phyloP scores from a whole-genome alignment of 2,113 vertebrate species.

The Atrichornis clamosus region DNA sequence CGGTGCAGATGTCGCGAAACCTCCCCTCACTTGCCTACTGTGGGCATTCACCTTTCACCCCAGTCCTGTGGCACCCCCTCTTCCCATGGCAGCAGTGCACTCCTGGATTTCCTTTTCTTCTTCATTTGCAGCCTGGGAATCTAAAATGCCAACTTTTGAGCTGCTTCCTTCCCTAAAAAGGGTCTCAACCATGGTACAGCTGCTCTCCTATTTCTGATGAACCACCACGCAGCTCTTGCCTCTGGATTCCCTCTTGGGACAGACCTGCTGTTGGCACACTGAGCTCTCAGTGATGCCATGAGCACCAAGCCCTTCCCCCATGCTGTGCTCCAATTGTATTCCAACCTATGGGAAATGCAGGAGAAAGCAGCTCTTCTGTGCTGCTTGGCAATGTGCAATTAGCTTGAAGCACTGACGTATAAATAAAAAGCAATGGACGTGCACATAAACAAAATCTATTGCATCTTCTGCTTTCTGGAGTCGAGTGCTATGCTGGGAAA shows the following conservation, averaged over 20 bases:
- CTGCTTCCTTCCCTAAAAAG: not conserved
- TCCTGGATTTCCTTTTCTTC: not conserved
- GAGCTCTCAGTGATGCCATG: not conserved
- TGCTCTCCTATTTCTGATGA: not conserved
- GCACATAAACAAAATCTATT: constrained; percentile 54
- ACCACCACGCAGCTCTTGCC: not conserved
- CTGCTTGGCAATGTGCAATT: not conserved
- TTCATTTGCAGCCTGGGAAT: not conserved
- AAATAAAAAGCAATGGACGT: not conserved
- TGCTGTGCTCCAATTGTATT: rapidly evolving
- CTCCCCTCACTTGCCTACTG: not conserved
- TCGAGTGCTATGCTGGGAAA: constrained; percentile 7
- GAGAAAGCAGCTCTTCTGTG: not conserved
- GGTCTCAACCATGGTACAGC: rapidly evolving
- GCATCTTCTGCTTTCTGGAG: constrained; percentile 4
- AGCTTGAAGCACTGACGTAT: not conserved
- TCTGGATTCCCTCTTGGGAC: not conserved
- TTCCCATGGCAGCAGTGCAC: rapidly evolving
- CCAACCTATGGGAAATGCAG: not conserved
- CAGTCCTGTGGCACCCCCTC: not conserved
- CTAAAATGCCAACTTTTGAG: not conserved
- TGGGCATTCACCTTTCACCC: not conserved
- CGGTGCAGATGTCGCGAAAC: rapidly evolving
- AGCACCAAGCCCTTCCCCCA: not conserved
- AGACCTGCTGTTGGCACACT: not conserved